A percentile compares a stretch with the other conserved stretches of the same genome.
Evolutionary conservation across 2,888 invertebrate genomes (phyloP).

Genomic region (Pristionchus exspectatus): DNA sequence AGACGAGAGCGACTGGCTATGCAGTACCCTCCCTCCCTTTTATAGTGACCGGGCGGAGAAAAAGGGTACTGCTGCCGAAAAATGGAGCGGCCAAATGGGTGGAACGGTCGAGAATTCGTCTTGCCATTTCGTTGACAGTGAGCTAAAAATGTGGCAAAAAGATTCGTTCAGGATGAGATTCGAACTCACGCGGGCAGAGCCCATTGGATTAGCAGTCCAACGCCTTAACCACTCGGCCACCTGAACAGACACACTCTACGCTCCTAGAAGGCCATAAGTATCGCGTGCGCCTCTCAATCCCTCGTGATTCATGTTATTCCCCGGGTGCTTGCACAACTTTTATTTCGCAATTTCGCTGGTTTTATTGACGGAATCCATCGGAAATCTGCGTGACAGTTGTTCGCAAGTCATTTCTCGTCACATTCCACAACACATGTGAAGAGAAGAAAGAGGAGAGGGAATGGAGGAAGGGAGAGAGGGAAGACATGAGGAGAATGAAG

Average conservation of each 20-base stretch:
- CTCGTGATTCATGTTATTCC: background rate
- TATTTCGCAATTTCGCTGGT: constrained; percentile 30
- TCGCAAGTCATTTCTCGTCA: constrained; percentile 25
- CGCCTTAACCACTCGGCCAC: constrained; percentile 73
- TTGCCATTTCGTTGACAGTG: background rate
- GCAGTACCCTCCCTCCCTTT: constrained; percentile 15
- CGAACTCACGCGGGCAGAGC: constrained; percentile 63
- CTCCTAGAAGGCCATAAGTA: constrained; percentile 38
- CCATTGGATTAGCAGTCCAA: constrained; percentile 74
- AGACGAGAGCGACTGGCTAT: constrained; percentile 36
- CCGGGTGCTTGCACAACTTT: background rate
- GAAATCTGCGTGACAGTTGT: constrained; percentile 47
- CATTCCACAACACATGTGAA: constrained; percentile 47
- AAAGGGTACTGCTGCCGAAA: constrained; percentile 18
- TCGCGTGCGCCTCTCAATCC: constrained; percentile 23
- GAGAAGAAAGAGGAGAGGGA: background rate
- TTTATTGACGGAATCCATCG: constrained; percentile 12
- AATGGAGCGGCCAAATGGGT: constrained; percentile 33
- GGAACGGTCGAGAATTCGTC: constrained; percentile 36
- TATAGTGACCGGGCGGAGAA: constrained; percentile 16
- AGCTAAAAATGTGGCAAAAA: constrained; percentile 18
- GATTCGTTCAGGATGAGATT: constrained; percentile 60
- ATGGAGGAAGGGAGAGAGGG: background rate
- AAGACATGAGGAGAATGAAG: background rate
- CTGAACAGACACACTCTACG: constrained; percentile 36